Conservation (phyloP, 2,888 invertebrate genomes). For the Apodemia duryi region DNA sequence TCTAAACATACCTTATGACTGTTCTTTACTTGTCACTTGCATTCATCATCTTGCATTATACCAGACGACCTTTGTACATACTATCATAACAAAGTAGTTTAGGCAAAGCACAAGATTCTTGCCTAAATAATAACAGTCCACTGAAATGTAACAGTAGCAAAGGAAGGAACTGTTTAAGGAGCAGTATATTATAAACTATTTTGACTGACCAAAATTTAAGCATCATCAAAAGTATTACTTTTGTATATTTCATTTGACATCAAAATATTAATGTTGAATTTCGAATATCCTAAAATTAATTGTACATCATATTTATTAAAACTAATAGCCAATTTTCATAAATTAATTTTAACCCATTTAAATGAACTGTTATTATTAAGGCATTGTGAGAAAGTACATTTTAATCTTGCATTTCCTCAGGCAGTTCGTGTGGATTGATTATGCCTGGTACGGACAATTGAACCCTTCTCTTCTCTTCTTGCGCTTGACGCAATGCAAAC, state of each 20-base stretch:
- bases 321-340: conserved; percentile 15
- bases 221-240: neutral
- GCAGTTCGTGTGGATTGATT: conserved; percentile 95
- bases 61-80: conserved; percentile 68
- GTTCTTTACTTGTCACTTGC: conserved; percentile 52
- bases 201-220: no score
- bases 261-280: neutral
- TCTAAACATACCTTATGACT: conserved; percentile 59
- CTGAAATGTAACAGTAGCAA: conserved; percentile 25
- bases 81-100: conserved; percentile 61
- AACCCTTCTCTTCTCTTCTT: conserved; percentile 94
- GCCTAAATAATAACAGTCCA: conserved; percentile 46
- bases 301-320: conserved; percentile 14
- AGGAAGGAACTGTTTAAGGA: neutral
- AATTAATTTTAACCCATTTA: conserved; percentile 24
- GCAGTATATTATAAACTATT: neutral
- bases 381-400: conserved; percentile 32
- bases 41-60: conserved; percentile 70
- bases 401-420: conserved; percentile 97
- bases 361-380: conserved; percentile 44
- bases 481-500: conserved; percentile 91
- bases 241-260: neutral
- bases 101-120: conserved; percentile 53
- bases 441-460: conserved; percentile 98
- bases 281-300: neutral